These are phyloP conservation scores for Saguinus midas DNA, from an alignment of 2,113 vertebrate genomes.

Conservation along the genomic window DNA sequence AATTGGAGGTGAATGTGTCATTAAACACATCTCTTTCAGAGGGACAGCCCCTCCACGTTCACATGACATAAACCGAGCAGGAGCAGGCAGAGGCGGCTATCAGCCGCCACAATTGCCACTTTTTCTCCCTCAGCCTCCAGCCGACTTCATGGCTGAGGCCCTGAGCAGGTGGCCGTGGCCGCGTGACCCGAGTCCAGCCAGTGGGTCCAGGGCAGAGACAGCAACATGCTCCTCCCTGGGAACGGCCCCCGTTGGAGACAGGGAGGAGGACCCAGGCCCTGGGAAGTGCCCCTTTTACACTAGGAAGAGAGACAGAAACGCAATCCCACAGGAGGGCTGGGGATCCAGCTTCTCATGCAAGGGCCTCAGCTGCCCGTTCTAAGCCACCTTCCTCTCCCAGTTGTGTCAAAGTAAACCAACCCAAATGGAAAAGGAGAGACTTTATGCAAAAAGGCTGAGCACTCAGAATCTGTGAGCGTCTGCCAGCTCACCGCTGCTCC, in stretches of 20 bases:
- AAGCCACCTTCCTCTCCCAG: not conserved
- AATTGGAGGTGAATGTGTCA: not conserved
- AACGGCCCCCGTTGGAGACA: not conserved
- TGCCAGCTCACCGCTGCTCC: not conserved
- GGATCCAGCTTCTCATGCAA: no score
- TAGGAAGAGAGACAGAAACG: no score
- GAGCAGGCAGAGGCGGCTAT: not conserved
- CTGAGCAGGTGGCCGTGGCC: fast-evolving
- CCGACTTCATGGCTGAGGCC: not conserved
- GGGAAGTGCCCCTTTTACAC: not conserved
- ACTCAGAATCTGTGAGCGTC: not conserved
- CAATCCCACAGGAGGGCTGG: no score
- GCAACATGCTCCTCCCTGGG: not conserved
- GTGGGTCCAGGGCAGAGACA: not conserved
- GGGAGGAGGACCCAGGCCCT: not conserved
- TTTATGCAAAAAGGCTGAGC: fast-evolving
- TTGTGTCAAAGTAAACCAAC: not conserved
- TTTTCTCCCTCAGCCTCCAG: not conserved
- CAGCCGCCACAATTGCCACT: fast-evolving
- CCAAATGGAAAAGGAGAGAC: not conserved
- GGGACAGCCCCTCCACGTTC: not conserved
- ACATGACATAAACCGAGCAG: fast-evolving
- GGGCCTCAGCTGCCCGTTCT: not conserved
- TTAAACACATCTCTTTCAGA: fast-evolving
- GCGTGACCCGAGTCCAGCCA: no score